Base-by-base conservation (phyloP, 2,888 invertebrate genomes). In the Cyclophora punctaria region DNA sequence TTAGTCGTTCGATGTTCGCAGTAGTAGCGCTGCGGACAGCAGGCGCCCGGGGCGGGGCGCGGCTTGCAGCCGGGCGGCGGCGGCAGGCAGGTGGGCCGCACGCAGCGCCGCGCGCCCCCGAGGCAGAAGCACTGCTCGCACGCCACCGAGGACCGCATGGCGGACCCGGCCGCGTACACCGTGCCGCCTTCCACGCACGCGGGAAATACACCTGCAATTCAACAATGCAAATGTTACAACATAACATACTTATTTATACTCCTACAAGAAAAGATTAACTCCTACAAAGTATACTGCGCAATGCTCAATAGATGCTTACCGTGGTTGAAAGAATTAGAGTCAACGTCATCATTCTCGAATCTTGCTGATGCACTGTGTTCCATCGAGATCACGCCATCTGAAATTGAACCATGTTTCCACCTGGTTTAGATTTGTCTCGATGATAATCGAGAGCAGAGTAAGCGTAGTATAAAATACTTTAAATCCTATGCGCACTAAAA, bases 81-180 rank as follows among this genome's bases (percentile, higher is more conserved):
- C 47, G 95, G 89, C 69, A 95, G 89, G 79, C 96, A 96, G 69
- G 92, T 91, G 0, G 96, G 96, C 57, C 92, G 90, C 49, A 96
- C 93, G 79, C 96, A 96, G 64, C 91, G 91, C 63, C 93, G 91
- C 48, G 86, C 85, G 3, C 94, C 95, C 37, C 90, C 86, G 63
- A 95, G 92, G 73, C 96, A 96, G 84, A 94, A 96, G 83, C 96
- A 96, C 78, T 95, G 94, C 78, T 95, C 94, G 83, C 96, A 96
- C n/a, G 93, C 90, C 54, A 92, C 91, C 20, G 92, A 91, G 3
- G 94, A 92, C 60, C 92, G 90, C 94, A 96, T 94, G 4, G 96
- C 96, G 3, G 96, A 96, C 3, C 95, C 95, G 46, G 94, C 93
- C 20, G 92, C 93, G 80, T 93, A 95, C 62, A 93, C 84, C 35